Evolutionary conservation across 2,113 vertebrate genomes (phyloP).

Genomic region (Saguinus imperator): DNA sequence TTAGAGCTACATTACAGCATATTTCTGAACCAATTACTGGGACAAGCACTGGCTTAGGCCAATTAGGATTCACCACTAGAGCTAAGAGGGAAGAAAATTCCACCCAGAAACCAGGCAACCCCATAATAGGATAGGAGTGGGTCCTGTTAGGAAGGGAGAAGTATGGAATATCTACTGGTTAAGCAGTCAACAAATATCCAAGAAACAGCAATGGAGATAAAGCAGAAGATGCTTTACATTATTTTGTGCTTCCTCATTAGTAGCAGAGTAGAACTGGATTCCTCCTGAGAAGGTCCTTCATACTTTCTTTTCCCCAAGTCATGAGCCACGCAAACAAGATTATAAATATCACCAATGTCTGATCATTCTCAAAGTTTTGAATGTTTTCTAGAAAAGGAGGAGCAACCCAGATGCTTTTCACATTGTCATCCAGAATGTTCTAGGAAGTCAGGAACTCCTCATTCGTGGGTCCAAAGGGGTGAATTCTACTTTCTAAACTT

Average conservation of each 20-base stretch:
- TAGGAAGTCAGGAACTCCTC: background rate
- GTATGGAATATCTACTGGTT: background rate
- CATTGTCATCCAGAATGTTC: background rate
- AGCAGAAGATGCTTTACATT: background rate
- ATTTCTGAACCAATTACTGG: background rate
- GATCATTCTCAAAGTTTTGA: background rate
- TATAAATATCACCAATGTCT: background rate
- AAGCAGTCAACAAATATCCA: background rate
- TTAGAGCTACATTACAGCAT: conserved; percentile 10
- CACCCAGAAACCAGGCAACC: background rate
- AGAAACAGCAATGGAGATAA: background rate
- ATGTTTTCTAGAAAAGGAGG: conserved; percentile 12
- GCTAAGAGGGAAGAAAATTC: background rate
- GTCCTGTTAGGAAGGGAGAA: background rate
- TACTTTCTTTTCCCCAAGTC: background rate
- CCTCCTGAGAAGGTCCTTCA: background rate
- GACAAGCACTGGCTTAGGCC: background rate
- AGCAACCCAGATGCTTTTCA: background rate
- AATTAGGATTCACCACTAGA: background rate
- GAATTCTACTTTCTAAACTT: background rate
- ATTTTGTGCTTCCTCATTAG: background rate
- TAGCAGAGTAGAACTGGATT: background rate
- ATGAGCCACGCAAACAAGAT: background rate
- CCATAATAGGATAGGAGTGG: background rate
- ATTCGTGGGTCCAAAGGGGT: background rate